Percentiles rank a stretch among this genome's conserved stretches.
phyloP scores from a whole-genome alignment of 2,113 vertebrate species.

The Varanus komodoensis region DNA sequence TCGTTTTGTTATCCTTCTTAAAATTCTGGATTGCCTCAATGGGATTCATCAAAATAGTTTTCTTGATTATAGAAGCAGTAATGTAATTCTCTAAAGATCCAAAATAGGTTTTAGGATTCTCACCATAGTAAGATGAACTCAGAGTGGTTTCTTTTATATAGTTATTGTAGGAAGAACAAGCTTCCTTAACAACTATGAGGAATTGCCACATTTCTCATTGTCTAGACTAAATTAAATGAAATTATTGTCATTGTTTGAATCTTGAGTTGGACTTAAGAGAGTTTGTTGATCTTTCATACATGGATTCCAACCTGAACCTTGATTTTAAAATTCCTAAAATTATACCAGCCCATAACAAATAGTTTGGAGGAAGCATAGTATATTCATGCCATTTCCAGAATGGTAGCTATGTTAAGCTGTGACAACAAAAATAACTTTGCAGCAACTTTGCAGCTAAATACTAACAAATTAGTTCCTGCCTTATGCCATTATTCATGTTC shows the following conservation, averaged over 20 bases:
- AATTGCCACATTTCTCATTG: not conserved
- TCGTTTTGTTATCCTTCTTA: not conserved
- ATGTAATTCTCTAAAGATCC: not conserved
- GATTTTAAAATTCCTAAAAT: conserved; percentile 27
- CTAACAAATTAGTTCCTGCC: too few species aligned
- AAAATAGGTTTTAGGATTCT: not conserved
- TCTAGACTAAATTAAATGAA: not conserved
- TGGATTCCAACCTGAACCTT: conserved; percentile 8
- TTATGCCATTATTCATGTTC: too few species aligned
- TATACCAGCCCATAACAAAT: not conserved
- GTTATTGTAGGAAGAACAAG: not conserved
- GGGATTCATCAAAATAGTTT: conserved; percentile 18
- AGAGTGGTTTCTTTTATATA: not conserved
- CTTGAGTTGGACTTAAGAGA: accelerated
- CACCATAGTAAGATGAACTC: not conserved
- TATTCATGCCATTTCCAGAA: not conserved
- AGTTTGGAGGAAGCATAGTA: not conserved
- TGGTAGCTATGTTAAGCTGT: too few species aligned
- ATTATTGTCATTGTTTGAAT: conserved; percentile 38
- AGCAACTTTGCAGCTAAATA: too few species aligned
- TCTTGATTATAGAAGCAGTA: not conserved
- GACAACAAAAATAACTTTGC: too few species aligned
- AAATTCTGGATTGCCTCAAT: not conserved
- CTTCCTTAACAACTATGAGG: not conserved
- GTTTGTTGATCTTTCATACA: not conserved